Base-by-base conservation (phyloP, 1,140 invertebrate genomes). In the Ceratoteleas bidentatus region DNA sequence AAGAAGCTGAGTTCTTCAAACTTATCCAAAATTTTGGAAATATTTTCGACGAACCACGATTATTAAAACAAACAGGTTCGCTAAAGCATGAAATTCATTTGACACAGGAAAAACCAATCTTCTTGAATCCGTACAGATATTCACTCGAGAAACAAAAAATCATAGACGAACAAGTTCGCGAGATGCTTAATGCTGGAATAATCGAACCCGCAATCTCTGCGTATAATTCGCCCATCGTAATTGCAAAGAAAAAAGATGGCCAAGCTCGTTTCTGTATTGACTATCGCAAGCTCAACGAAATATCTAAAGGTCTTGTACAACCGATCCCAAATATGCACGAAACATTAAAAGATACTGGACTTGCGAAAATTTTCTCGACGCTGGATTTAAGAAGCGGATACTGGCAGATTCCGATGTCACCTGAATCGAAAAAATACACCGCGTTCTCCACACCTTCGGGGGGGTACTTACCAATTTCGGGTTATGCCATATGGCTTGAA, bases 121-220 rank as follows among this genome's bases (percentile, higher is more conserved):
- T n/a, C n/a, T 6, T 49, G 10, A 11, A 49, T 49, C 45, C 11
- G 6, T 49, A 49, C n/a, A 11, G 45, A n/a, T 49, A 49, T 14
- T 49, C 45, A 13, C 6, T 14, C 10, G 45, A 49, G 11, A 49
- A 49, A 14, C 45, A 49, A 49, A 49, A n/a, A 13, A n/a, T 49
- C 11, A 49, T 49, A 13, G 45, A 49, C 6, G 45, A 49, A 6
- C 45, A 49, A 49, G 45, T 49, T n/a, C 45, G 45, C n/a, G 45
- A 49, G 13, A 49, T 49, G 45, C 13, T 49, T 13, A 6, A 49
- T 6, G n/a, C 10, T n/a, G 45, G 45, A n/a, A 49, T 49, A 13
- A 49, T 49, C n/a, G 45, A 43, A 43, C 40, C 40, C 9, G n/a
- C 40, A 10, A 43, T 43, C n/a, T 43, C 40, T 43, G n/a, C 9